Evolutionary conservation across 2,888 invertebrate genomes (phyloP), one percentile per base, ranked within the genome.

Genomic region (Hirtodrosophila trivittata): DNA sequence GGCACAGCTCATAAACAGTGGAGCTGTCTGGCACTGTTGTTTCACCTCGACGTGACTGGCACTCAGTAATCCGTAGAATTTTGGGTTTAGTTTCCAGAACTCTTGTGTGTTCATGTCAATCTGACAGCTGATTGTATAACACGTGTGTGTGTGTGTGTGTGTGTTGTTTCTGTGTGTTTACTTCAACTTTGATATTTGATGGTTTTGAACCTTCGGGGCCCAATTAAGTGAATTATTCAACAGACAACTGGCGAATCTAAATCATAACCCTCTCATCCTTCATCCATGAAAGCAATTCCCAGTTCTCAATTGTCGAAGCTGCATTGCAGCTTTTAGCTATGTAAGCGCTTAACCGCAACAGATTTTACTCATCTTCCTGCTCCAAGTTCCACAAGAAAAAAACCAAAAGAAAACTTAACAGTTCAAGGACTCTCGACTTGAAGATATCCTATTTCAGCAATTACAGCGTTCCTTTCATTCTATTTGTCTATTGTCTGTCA

Each of bases 201-300:
- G 28, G 9, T 18, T 47, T 37, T 37, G 13, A 21, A 33, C 28
- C 72, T 66, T 59, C 41, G 42, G 75, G 63, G 67, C 41, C 62
- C 76, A 85, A 82, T 82, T 80, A 80, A 54, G 63, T 80, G 70
- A 80, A 85, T 82, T 78, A 80, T 80, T 80, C 78, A 85, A 63
- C 30, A 37, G 12, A 26, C 63, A 51, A 66, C 57, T 51, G 54
- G 47, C 57, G 50, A 37, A 49, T 58, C 58, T 49, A 68, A 62
- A 63, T 80, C 74, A 77, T 54, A 67, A 70, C 71, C 42, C 35
- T 43, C 10, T 16, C 41, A 49, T 38, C 26, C 41, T 58, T 54
- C 18, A 50, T 18, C 64, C 18, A 46, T n/a, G n/a, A n/a, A n/a
- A n/a, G n/a, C n/a, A n/a, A n/a, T n/a, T n/a, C n/a, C n/a, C n/a